Evolutionary conservation across 2,888 invertebrate species (phyloP), one percentile per base, ranked within the genome.

Genomic region (Autographa pulchrina): DNA sequence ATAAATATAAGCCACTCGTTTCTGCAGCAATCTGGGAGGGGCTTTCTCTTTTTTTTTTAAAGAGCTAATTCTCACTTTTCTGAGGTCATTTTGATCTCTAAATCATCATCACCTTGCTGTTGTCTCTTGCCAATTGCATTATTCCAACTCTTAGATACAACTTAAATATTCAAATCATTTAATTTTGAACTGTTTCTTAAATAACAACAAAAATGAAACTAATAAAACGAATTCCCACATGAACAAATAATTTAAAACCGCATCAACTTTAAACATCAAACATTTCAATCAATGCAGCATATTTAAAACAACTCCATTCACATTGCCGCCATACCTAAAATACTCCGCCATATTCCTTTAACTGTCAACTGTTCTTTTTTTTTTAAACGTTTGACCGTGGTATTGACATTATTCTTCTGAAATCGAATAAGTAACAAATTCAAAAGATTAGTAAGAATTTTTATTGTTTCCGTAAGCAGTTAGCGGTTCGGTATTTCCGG

Each of bases 381-480:
- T 64, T 78, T 62, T 68, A 68, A 66, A 61, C 68, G 70, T 70
- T 54, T 32, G 64, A 43, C 9, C 38, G 38, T 11, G 56, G 77
- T 75, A 80, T 79, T 77, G 70, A 73, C 76, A 75, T 83, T 85
- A 83, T 85, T 84, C 79, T 77, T 81, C 75, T 72, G 74, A 81
- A 84, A 84, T 84, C 80, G 78, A 78, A 86, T 89, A 84, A 80
- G 75, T 78, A 72, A 78, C 78, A 80, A 81, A 86, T 87, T 88
- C 80, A 84, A 85, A 83, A 85, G 87, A 86, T 86, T 87, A 83
- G 77, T 81, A 63, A 86, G 92, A 88, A 91, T 92, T 90, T 92
- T 92, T 91, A 92, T 91, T 74, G 88, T 88, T 92, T 92, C 92
- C 92, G 88, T 82, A 83, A 60, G 85, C 85, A 84, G 84, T 87